Conservation (phyloP, 2,797 vertebrate genomes). For the Tachyglossus aculeatus region DNA sequence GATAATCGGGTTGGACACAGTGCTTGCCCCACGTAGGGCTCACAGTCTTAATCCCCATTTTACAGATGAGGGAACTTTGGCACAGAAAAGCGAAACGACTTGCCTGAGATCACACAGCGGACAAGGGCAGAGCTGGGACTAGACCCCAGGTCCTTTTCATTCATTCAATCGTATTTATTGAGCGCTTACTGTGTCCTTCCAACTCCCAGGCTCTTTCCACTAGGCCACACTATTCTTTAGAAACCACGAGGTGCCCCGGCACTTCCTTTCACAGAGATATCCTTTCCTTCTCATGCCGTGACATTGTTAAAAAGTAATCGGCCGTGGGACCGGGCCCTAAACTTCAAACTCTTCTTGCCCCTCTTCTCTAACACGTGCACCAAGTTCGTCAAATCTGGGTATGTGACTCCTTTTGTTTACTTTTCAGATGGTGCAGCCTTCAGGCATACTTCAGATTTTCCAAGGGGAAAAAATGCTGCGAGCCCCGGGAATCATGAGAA, state of each 20-base stretch:
- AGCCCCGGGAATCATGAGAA: slow-evolving; percentile 43
- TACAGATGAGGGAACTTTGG: no score
- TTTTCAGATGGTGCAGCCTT: slow-evolving; percentile 35
- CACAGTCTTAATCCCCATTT: no score
- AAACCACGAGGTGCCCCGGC: neutral
- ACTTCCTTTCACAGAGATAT: neutral
- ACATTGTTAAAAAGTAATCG: neutral
- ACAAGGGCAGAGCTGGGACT: no score
- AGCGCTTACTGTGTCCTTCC: no score
- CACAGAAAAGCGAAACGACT: no score
- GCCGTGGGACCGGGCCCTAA: neutral
- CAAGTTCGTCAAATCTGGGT: slow-evolving; percentile 18
- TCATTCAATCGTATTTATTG: no score
- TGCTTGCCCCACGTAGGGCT: no score
- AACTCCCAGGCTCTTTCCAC: no score
- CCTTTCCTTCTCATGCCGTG: neutral
- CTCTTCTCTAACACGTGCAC: slow-evolving; percentile 20
- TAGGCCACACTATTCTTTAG: no score
- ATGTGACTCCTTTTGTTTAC: slow-evolving; percentile 39
- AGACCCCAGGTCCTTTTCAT: no score
- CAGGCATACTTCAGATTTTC: slow-evolving; percentile 50
- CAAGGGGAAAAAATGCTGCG: slow-evolving; percentile 22
- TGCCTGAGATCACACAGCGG: no score
- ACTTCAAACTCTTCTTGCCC: neutral
- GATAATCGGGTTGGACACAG: no score